Conservation (phyloP, 2,888 invertebrate genomes). For the Drosophila tanythrix region DNA sequence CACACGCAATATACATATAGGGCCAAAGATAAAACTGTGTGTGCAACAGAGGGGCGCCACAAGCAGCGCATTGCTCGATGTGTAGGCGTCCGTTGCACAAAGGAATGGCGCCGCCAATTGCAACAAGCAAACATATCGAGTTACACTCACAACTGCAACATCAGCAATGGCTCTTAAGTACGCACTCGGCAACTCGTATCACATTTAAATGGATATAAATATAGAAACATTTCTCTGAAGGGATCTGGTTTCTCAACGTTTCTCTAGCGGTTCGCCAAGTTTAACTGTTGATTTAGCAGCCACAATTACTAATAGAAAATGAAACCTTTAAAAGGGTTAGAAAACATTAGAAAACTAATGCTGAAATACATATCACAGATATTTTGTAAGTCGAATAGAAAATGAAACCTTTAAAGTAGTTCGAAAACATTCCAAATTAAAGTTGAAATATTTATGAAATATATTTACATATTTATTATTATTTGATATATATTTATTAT, state of each 20-base stretch:
- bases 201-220: constrained; percentile 71
- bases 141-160: constrained; percentile 37
- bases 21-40: constrained; percentile 56
- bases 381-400: background rate
- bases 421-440: background rate
- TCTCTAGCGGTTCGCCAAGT: constrained; percentile 1
- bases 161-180: constrained; percentile 35
- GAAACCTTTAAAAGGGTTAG: background rate
- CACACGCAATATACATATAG: constrained; percentile 19
- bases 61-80: constrained; percentile 44
- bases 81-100: constrained; percentile 66
- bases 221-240: constrained; percentile 28
- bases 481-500: background rate
- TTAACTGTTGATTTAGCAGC: constrained; percentile 7
- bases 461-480: background rate
- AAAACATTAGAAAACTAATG: background rate
- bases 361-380: background rate
- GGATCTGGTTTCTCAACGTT: constrained; percentile 6
- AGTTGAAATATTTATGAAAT: background rate
- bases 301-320: background rate
- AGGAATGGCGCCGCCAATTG: constrained; percentile 56
- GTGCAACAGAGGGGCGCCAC: constrained; percentile 19
- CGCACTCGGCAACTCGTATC: constrained; percentile 45
- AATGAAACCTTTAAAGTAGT: background rate
- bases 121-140: constrained; percentile 61